phyloP scores from a whole-genome alignment of 2,888 invertebrate species.

The Caenorhabditis sp. region DNA sequence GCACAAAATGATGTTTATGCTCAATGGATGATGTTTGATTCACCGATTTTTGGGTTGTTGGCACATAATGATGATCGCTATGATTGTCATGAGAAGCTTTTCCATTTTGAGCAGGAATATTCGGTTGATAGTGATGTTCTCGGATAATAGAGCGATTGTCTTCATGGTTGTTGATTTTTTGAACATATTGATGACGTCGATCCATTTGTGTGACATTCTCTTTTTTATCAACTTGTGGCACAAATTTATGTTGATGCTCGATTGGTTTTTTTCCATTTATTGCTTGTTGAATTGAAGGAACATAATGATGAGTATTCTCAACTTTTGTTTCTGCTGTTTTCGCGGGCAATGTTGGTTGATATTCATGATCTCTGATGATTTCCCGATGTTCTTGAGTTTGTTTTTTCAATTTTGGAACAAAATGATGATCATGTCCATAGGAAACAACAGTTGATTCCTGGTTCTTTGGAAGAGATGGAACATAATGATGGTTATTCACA shows the following conservation, averaged over 20 bases:
- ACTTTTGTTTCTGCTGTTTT: background rate
- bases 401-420: slow-evolving; percentile 22
- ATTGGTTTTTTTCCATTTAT: slow-evolving; percentile 5
- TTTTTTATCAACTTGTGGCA: background rate
- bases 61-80: slow-evolving; percentile 11
- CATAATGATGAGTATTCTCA: background rate
- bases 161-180: slow-evolving; percentile 9
- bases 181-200: slow-evolving; percentile 14
- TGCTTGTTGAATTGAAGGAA: slow-evolving; percentile 5
- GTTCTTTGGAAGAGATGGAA: slow-evolving; percentile 10
- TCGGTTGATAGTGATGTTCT: slow-evolving; percentile 16
- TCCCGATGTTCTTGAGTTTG: slow-evolving; percentile 12
- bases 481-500: slow-evolving; percentile 17
- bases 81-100: background rate
- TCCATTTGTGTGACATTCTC: background rate
- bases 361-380: slow-evolving; percentile 24
- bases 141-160: background rate
- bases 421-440: slow-evolving; percentile 15
- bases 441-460: background rate
- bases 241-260: slow-evolving; percentile 24
- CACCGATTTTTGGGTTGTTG: background rate
- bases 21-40: background rate
- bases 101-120: background rate
- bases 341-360: slow-evolving; percentile 14
- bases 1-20: slow-evolving; percentile 28